Evolutionary conservation across 2,888 invertebrate genomes (phyloP), one percentile per base, ranked within the genome.

Genomic region (Flexamia atlantica): DNA sequence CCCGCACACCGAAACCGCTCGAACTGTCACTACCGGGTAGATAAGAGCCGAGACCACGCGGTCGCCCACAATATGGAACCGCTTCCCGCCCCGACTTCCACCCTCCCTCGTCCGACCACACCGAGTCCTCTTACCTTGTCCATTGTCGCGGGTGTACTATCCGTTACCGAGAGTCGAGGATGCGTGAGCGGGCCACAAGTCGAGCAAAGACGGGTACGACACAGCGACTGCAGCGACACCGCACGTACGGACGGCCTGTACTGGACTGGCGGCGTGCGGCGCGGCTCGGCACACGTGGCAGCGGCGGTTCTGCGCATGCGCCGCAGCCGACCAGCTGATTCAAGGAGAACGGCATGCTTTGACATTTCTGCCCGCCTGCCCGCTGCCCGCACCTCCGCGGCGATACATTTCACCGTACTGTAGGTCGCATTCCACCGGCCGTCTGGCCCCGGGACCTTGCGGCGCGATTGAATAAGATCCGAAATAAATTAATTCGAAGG

Each of bases 321-420:
- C 64, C 28, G 28, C 64, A 10, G 28, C 25, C 5, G 23, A 64
- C 30, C 64, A 64, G 64, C 64, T 64, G 64, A 64, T 64, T 10
- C 64, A 64, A 64, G 64, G 64, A 64, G 30, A 64, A 64, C 64
- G 25, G 64, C 64, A 64, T 64, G 64, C 64, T 64, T 64, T 64
- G 64, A 64, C 64, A 30, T 64, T 64, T 64, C 28, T 64, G 57
- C 3, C 46, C 46, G n/a, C 14, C 50, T 7, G 4, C 50, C 50
- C 50, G 50, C 53, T n/a, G 23, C 53, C 53, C 53, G 23, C 53
- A 53, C 64, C 28, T 64, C 14, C 64, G 14, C 20, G 0, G 23
- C 64, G 30, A 28, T 64, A 28, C 64, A 30, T 64, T 64, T 30
- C 20, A 53, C 53, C 10, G 4, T 23, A 46, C 46, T 46, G 46